Evolutionary conservation across 2,113 vertebrate genomes (phyloP).

Genomic region (Ciconia boyciana): DNA sequence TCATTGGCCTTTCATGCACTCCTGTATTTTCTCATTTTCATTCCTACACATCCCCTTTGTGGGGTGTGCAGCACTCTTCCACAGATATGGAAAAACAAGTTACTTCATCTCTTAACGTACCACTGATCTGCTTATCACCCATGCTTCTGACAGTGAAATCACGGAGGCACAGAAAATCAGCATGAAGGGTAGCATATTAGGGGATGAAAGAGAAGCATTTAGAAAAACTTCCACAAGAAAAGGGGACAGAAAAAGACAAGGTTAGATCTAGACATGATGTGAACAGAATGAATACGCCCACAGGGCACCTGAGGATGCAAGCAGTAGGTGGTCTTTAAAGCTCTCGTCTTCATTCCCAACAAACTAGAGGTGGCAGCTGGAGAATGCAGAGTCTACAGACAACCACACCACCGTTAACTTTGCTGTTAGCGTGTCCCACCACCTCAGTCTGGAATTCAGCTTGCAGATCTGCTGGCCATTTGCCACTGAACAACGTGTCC

Average conservation of each 20-base stretch:
- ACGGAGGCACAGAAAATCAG: neutral
- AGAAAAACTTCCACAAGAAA: constrained; percentile 18
- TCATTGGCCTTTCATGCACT: neutral
- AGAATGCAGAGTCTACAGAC: neutral
- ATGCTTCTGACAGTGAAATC: neutral
- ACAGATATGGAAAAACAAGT: neutral
- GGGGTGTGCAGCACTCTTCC: neutral
- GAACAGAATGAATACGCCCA: constrained; percentile 1
- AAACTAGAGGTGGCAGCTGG: constrained; percentile 14
- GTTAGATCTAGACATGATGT: constrained; percentile 22
- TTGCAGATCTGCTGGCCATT: neutral
- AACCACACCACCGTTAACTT: neutral
- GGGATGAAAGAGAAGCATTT: constrained; percentile 14
- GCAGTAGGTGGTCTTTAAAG: constrained; percentile 28
- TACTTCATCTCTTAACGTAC: neutral
- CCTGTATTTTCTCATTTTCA: neutral
- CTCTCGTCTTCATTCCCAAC: neutral
- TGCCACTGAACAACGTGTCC: neutral
- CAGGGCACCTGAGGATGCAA: neutral
- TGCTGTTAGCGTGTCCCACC: neutral
- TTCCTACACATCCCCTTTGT: neutral
- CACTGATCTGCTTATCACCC: neutral
- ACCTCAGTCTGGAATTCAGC: neutral
- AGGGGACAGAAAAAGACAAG: constrained; percentile 35
- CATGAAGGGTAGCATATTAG: neutral